phyloP scores from a whole-genome alignment of 2,113 vertebrate species.

The Oreochromis niloticus region DNA sequence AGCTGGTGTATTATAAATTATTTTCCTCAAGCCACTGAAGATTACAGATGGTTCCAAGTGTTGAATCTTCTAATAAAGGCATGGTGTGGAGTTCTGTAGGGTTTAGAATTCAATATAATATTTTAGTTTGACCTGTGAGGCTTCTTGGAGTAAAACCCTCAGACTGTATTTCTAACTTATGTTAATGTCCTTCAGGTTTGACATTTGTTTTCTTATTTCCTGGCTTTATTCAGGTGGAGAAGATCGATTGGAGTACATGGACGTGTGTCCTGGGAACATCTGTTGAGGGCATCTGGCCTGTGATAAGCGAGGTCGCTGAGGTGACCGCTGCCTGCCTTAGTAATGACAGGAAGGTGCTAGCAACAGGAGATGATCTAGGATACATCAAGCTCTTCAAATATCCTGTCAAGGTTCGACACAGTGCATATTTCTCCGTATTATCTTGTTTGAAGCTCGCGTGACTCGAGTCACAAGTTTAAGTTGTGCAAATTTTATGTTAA shows the following conservation, averaged over 20 bases:
- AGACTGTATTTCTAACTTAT: background rate
- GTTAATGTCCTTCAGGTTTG: background rate
- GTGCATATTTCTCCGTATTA: background rate
- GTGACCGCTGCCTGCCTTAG: conserved; percentile 89
- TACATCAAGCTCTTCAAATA: conserved; percentile 96
- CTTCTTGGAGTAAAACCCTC: background rate
- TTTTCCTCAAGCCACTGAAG: background rate
- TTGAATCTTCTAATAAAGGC: background rate
- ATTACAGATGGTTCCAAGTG: background rate
- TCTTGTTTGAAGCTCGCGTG: background rate
- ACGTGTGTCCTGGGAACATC: conserved; percentile 90
- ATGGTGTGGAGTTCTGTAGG: background rate
- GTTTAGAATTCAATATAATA: background rate
- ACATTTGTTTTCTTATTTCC: background rate
- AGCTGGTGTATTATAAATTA: background rate
- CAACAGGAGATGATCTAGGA: conserved; percentile 95
- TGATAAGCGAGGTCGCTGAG: conserved; percentile 92
- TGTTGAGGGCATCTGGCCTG: conserved; percentile 92
- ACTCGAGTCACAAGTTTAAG: background rate
- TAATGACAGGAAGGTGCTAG: conserved; percentile 84
- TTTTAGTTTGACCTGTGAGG: background rate
- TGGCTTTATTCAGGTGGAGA: conserved; percentile 79
- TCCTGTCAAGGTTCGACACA: conserved; percentile 85
- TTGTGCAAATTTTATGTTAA: conserved; percentile 38
- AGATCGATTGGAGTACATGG: conserved; percentile 94